A percentile compares a stretch with the other conserved stretches of the same genome.
phyloP scores from a whole-genome alignment of 2,113 vertebrate genomes.

The Triplophysa siluroides region DNA sequence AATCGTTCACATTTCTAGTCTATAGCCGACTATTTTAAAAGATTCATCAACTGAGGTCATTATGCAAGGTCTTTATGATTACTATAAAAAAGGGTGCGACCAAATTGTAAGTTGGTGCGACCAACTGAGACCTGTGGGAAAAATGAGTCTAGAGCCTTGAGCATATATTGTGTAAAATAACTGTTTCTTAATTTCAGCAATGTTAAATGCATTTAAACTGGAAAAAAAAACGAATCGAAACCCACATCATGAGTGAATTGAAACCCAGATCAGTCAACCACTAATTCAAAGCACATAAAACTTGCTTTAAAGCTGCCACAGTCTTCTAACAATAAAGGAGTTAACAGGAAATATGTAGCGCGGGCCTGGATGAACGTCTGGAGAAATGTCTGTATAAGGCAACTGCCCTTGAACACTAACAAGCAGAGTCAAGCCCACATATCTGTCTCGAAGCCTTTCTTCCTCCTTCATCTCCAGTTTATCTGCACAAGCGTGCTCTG shows the following conservation, averaged over 20 bases:
- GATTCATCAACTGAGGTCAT: too few species aligned
- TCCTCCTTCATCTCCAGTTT: not conserved
- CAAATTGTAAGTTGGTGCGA: too few species aligned
- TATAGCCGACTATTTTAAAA: too few species aligned
- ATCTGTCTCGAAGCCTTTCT: conserved; percentile 32
- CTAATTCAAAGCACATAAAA: not conserved
- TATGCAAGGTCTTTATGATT: too few species aligned
- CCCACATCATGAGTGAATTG: not conserved
- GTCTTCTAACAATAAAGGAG: conserved; percentile 55
- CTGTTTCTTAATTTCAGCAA: too few species aligned
- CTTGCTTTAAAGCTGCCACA: not conserved
- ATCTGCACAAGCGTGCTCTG: not conserved
- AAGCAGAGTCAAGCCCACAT: conserved; percentile 71
- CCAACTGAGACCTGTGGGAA: too few species aligned
- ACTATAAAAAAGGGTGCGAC: too few species aligned
- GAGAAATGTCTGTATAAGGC: conserved; percentile 77
- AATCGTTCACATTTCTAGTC: too few species aligned
- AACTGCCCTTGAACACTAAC: conserved; percentile 66
- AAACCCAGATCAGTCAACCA: not conserved
- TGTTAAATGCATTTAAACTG: too few species aligned
- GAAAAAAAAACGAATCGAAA: too few species aligned
- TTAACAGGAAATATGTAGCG: conserved; percentile 73
- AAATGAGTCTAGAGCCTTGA: too few species aligned
- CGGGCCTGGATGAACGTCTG: conserved; percentile 36
- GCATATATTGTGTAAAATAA: too few species aligned